Conservation (phyloP, 2,888 invertebrate genomes). For the Polydrusus tereticollis region DNA sequence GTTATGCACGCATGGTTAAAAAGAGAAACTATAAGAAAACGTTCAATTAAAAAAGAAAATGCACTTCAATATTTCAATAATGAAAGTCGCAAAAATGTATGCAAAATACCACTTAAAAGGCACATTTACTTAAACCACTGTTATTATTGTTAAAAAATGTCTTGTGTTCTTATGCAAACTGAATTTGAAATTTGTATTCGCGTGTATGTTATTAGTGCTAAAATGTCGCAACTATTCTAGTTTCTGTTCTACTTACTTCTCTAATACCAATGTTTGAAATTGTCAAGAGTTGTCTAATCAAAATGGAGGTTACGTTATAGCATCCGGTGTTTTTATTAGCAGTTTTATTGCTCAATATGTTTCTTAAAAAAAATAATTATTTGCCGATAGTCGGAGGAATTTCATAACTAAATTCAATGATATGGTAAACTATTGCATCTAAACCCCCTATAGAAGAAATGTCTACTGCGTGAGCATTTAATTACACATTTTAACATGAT, state of each 20-base stretch:
- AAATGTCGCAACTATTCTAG: conserved; percentile 33
- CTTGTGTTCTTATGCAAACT: conserved; percentile 44
- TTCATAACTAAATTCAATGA: too few species aligned
- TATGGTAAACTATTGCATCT: too few species aligned
- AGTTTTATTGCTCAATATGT: conserved; percentile 3
- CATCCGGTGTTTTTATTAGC: conserved; percentile 11
- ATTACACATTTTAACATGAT: too few species aligned
- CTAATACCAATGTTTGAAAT: conserved; percentile 29
- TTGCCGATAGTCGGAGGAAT: too few species aligned
- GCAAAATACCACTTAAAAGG: conserved; percentile 9
- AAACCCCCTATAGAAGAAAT: too few species aligned
- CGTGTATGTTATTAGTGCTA: conserved; percentile 14
- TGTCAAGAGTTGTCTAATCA: conserved; percentile 33
- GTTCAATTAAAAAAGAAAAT: conserved; percentile 18
- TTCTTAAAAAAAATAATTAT: background rate
- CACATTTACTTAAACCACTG: conserved; percentile 2
- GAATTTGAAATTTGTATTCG: conserved; percentile 14
- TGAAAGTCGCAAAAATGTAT: conserved; percentile 30
- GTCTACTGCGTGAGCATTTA: too few species aligned
- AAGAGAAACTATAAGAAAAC: conserved; percentile 31
- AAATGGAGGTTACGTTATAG: conserved; percentile 2
- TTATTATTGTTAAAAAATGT: conserved; percentile 17
- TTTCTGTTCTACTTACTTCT: conserved; percentile 45
- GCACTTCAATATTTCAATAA: conserved; percentile 16
- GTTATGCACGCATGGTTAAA: conserved; percentile 1